These are phyloP conservation scores for Ophiothrix spiculata DNA, from an alignment of 35 echinoderm and acorn worm genomes.

Conservation along the genomic window DNA sequence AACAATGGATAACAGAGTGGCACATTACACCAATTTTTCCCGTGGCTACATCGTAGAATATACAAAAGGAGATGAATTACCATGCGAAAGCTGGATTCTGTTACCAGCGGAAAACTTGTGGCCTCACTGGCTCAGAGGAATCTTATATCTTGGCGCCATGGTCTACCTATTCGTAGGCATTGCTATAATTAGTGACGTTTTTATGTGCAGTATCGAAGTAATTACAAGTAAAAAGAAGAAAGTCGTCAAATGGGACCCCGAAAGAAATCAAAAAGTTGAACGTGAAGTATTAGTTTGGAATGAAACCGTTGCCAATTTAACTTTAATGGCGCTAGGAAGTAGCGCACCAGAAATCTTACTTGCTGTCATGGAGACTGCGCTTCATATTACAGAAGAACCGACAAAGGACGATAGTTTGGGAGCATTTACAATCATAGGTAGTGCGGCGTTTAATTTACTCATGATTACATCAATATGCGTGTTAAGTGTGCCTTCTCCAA, in stretches of 20 bases:
- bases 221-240: slow-evolving; percentile 96
- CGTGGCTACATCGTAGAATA: slow-evolving; percentile 65
- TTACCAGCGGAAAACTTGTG: slow-evolving; percentile 96
- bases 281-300: slow-evolving; percentile 93
- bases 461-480: slow-evolving; percentile 93
- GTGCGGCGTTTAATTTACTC: slow-evolving; percentile 90
- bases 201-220: slow-evolving; percentile 98
- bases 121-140: slow-evolving; percentile 67
- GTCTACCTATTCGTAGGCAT: slow-evolving; percentile 88
- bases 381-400: slow-evolving; percentile 28
- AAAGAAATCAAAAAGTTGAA: slow-evolving; percentile 70
- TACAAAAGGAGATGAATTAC: neutral
- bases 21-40: slow-evolving; percentile 65
- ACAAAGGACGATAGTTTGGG: slow-evolving; percentile 65
- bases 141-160: slow-evolving; percentile 77
- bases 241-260: slow-evolving; percentile 76
- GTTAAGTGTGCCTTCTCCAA: slow-evolving; percentile 68
- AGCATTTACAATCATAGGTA: slow-evolving; percentile 96
- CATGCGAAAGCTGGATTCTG: slow-evolving; percentile 80
- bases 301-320: slow-evolving; percentile 90
- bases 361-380: slow-evolving; percentile 52
- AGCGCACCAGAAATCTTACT: slow-evolving; percentile 95
- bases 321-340: slow-evolving; percentile 94
- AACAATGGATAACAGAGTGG: neutral
- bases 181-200: slow-evolving; percentile 94